Conservation (phyloP, 2,113 vertebrate genomes). For the Uria aalge region DNA sequence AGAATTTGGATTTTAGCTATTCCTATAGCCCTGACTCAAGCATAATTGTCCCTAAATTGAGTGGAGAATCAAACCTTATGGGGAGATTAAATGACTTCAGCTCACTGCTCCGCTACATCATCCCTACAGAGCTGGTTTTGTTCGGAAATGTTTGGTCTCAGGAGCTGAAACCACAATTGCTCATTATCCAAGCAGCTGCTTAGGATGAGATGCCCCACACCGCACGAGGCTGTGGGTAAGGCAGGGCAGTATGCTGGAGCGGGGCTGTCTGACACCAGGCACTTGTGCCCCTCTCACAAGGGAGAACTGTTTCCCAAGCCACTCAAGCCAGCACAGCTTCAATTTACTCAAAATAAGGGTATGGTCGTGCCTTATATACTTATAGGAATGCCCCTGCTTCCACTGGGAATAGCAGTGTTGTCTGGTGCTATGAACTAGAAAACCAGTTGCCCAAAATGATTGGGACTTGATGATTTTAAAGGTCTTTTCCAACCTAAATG, state of each 20-base stretch:
- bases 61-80: not conserved
- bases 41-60: not conserved
- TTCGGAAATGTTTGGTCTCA: not conserved
- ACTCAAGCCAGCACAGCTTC: not conserved
- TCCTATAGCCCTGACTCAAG: not conserved
- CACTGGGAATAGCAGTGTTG: not conserved
- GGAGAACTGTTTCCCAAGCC: not conserved
- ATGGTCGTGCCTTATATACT: not conserved
- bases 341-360: not conserved
- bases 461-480: not conserved
- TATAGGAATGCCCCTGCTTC: not conserved
- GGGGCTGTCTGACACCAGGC: not conserved
- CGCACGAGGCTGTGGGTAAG: not conserved
- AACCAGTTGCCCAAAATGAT: not conserved
- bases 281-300: not conserved
- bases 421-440: not conserved
- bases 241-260: not conserved
- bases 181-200: not conserved
- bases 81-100: not conserved
- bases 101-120: not conserved
- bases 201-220: rapidly evolving
- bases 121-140: not conserved
- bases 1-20: not conserved
- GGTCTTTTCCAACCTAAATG: not conserved
- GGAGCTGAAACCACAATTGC: not conserved